A percentile compares a stretch with the other conserved stretches of the same genome.
These are phyloP conservation scores for Drosophila varians DNA, from an alignment of 1,140 invertebrate species.

Conservation along the genomic window DNA sequence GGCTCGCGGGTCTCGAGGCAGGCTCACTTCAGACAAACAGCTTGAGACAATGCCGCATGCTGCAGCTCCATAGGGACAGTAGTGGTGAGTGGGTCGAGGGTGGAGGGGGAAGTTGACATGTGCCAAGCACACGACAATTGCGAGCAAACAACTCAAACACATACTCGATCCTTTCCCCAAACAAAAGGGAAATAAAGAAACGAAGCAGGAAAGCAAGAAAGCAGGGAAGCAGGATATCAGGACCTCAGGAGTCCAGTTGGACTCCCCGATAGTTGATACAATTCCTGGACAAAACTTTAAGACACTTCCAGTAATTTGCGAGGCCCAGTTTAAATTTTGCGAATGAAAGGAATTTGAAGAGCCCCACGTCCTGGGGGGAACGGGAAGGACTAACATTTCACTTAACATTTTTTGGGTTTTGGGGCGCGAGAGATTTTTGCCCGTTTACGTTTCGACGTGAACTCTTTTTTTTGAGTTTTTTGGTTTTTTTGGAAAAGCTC, in stretches of 20 bases:
- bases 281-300: conserved; percentile 19
- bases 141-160: conserved; percentile 33
- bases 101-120: conserved; percentile 56
- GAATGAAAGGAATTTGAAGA: conserved; percentile 26
- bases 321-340: background rate
- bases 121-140: conserved; percentile 67
- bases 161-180: conserved; percentile 1
- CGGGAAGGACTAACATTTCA: conserved; percentile 80
- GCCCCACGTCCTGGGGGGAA: conserved; percentile 28
- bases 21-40: conserved; percentile 73
- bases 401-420: conserved; percentile 75
- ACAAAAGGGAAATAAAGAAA: conserved; percentile 5
- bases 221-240: conserved; percentile 1
- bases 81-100: background rate
- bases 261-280: conserved; percentile 39
- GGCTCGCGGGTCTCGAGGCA: conserved; percentile 45
- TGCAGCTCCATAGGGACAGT: conserved; percentile 45
- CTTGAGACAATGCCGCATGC: conserved; percentile 76
- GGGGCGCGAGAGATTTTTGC: conserved; percentile 31
- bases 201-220: conserved; percentile 3
- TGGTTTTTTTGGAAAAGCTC: conserved; percentile 30
- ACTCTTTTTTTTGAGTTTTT: conserved; percentile 4
- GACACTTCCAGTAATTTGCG: too few species aligned
- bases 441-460: background rate
- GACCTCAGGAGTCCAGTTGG: background rate